Evolutionary conservation across 2,797 vertebrate species (phyloP), one percentile per base, ranked within the genome.

Genomic region (Meriones psammophilus): DNA sequence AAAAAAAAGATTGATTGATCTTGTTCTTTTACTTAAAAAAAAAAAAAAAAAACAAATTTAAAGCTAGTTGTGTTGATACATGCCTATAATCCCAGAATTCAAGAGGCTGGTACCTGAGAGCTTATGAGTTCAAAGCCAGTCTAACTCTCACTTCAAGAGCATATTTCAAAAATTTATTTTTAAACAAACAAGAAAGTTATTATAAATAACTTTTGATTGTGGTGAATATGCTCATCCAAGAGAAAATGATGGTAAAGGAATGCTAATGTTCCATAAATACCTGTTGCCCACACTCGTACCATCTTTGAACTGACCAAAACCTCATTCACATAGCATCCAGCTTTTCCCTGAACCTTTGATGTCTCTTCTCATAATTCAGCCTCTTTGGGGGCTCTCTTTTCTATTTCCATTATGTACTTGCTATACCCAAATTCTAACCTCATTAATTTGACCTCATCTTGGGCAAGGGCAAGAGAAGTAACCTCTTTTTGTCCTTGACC

Each of bases 131-230:
- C 77, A 39, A 91, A 62, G 9, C 46, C 17, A 68, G 9, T 18
- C 18, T 69, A 7, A 8, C 0, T 33, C 7, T 54, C 15, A 71
- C 42, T 24, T 39, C n/a, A 30, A 81, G 39, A 58, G 1, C 5
- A 2, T 54, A 3, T 8, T 46, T 62, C 58, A 50, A 50, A 36
- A 68, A 33, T 9, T 68, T n/a, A n/a, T 33, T 73, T 42, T n/a
- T 86, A 92, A 95, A 83, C 56, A 86, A 94, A 42, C 13, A 94
- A 87, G 17, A 64, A 68, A 95, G 3, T 94, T 36, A 92, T 26
- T 76, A 89, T 64, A 64, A 92, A 74, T n/a, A 46, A 4, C 83
- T 71, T 87, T 96, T 79, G 24, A 91, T n/a, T 8, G 46, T 5
- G 56, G 26, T 79, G 5, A 54, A 60, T 46, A 58, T 28, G 17